Evolutionary conservation across 1,140 invertebrate genomes (phyloP).

Genomic region (Atta colombica): DNA sequence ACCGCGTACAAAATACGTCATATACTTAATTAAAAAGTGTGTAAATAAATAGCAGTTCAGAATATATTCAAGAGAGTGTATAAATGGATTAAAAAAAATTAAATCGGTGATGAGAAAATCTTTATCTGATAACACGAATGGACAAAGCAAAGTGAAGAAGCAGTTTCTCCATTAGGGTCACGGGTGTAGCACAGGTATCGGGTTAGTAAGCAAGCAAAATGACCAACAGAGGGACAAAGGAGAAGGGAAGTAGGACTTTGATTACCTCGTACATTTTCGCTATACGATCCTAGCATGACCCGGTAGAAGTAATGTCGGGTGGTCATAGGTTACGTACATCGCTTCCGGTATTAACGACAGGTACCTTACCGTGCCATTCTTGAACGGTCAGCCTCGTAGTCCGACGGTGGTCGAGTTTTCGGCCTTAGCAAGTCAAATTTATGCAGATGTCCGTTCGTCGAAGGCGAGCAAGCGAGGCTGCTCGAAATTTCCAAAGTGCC

Average conservation of each 20-base stretch:
- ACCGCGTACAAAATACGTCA: neutral
- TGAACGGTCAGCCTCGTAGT: conserved; percentile 47
- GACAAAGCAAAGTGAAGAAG: neutral
- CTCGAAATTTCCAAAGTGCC: conserved; percentile 60
- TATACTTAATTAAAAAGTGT: too few relatives aligned
- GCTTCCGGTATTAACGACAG: conserved; percentile 64
- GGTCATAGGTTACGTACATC: conserved; percentile 52
- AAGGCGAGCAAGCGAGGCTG: conserved; percentile 53
- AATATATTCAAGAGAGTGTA: neutral
- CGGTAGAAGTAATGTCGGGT: conserved; percentile 22
- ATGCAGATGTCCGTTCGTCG: conserved; percentile 76
- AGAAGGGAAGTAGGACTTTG: neutral
- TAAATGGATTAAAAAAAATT: too few relatives aligned
- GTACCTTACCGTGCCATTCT: conserved; percentile 15
- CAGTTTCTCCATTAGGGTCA: conserved; percentile 19
- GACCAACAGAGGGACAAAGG: conserved; percentile 2
- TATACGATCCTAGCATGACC: conserved; percentile 55
- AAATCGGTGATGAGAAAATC: neutral
- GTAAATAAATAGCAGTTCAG: neutral
- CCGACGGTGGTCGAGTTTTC: conserved; percentile 73
- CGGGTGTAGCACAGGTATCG: neutral
- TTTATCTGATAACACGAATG: neutral
- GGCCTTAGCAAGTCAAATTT: conserved; percentile 85
- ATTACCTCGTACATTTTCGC: conserved; percentile 56
- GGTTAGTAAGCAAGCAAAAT: conserved; percentile 49